Conservation (phyloP, 1,140 invertebrate species). For the Papilio machaon region DNA sequence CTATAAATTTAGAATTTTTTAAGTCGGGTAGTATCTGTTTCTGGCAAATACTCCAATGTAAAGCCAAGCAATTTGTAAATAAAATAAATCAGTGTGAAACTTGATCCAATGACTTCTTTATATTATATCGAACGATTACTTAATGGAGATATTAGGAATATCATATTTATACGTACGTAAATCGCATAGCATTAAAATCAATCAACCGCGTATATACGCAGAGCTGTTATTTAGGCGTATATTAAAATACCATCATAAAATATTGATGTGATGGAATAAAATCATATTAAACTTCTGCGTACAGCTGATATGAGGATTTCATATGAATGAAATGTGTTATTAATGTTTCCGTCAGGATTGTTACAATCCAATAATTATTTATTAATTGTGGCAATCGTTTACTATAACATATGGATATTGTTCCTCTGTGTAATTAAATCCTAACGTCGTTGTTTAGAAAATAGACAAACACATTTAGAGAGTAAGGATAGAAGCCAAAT, state of each 20-base stretch:
- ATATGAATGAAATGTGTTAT: conserved; percentile 6
- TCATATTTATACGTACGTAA: neutral
- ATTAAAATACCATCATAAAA: conserved; percentile 18
- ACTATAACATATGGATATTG: neutral
- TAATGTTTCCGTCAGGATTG: neutral
- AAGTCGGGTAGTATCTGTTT: too few relatives aligned
- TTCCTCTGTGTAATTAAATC: neutral
- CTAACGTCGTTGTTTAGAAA: neutral
- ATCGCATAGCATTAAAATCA: conserved; percentile 1
- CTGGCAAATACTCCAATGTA: too few relatives aligned
- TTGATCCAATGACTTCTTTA: neutral
- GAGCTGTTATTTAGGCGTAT: conserved; percentile 4
- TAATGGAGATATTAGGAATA: neutral
- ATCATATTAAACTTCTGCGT: neutral
- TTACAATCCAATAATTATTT: neutral
- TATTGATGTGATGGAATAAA: conserved; percentile 16
- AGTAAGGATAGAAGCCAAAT: too few relatives aligned
- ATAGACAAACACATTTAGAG: neutral
- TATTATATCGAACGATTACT: neutral
- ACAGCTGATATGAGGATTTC: conserved; percentile 10
- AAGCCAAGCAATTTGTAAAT: too few relatives aligned
- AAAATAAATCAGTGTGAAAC: neutral
- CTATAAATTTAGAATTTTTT: too few relatives aligned
- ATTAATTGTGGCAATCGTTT: neutral
- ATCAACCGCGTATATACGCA: neutral